A percentile compares a stretch with the other conserved stretches of the same genome.
These are phyloP conservation scores for Epinephelus cyanopodus DNA, from an alignment of 2,113 vertebrate genomes.

Conservation along the genomic window DNA sequence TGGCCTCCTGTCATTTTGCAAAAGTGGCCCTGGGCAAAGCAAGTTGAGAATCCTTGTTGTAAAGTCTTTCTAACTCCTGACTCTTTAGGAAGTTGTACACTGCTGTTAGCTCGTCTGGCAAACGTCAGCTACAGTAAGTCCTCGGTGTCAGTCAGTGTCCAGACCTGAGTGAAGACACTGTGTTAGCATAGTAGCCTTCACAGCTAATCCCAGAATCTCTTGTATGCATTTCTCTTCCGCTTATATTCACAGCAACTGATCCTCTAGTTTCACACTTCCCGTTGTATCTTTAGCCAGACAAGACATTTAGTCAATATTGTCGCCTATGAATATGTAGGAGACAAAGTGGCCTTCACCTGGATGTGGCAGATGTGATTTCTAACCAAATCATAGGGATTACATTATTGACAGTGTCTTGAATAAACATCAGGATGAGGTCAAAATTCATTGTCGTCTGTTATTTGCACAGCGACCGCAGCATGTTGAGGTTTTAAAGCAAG, in stretches of 20 bases:
- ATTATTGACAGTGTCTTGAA: conserved; percentile 78
- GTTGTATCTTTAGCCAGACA: conserved; percentile 66
- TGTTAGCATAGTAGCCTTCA: conserved; percentile 50
- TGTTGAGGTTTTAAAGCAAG: conserved; percentile 29
- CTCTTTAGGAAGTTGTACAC: conserved; percentile 28
- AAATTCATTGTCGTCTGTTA: conserved; percentile 60
- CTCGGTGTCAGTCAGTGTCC: conserved; percentile 40
- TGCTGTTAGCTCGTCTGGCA: conserved; percentile 23
- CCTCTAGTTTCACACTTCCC: conserved; percentile 57
- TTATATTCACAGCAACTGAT: conserved; percentile 66
- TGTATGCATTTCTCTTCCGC: conserved; percentile 75
- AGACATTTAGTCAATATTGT: conserved; percentile 79
- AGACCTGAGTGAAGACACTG: conserved; percentile 26
- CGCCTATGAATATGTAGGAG: conserved; percentile 80
- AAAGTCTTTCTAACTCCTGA: conserved; percentile 33
- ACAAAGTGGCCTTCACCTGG: conserved; percentile 73
- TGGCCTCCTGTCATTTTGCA: too few species aligned
- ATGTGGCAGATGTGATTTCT: conserved; percentile 77
- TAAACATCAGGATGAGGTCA: conserved; percentile 77
- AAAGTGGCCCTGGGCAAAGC: too few species aligned
- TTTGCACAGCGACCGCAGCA: conserved; percentile 39
- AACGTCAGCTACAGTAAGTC: conserved; percentile 48
- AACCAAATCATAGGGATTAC: conserved; percentile 81
- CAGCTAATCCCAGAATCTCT: conserved; percentile 73
- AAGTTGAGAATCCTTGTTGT: too few species aligned